Base-by-base conservation (phyloP, 1,140 invertebrate species). In the Pissodes strobi region DNA sequence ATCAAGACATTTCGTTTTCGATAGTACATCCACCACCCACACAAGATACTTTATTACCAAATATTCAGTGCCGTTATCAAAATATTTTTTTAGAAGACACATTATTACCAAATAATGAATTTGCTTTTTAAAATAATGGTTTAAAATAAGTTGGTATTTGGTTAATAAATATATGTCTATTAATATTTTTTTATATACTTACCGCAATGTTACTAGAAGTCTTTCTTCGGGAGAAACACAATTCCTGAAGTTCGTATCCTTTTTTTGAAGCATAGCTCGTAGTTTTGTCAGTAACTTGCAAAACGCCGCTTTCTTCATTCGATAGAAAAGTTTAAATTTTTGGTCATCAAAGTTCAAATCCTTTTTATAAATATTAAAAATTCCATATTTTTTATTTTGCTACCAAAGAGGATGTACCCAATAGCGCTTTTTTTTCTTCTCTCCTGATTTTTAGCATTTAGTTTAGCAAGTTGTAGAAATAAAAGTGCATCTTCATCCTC, bases 141-240 rank as follows among this genome's bases (percentile, higher is more conserved):
- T 19, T 39, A 53, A 25, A 49, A 55, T 21, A 48, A 19, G 5
- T 41, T 23, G 53, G 18, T 30, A 63, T 55, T 63, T 55, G 17
- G 27, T 43, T 61, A 39, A n/a, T n/a, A n/a, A n/a, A n/a, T n/a
- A n/a, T n/a, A n/a, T n/a, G n/a, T n/a, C n/a, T n/a, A n/a, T n/a
- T 56, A 18, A 38, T 39, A 18, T 21, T 56, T 41, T 56, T 56
- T 37, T n/a, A 13, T 52, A 23, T 52, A 51, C 25, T 38, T 61
- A 51, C 46, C 58, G 17, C 27, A 61, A 17, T 61, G 45, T 61
- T 61, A 51, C n/a, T n/a, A n/a, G n/a, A n/a, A n/a, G n/a, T n/a
- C n/a, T n/a, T n/a, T n/a, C n/a, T n/a, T n/a, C n/a, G n/a, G n/a
- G n/a, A n/a, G n/a, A n/a, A n/a, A n/a, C n/a, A n/a, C n/a, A n/a